phyloP scores from a whole-genome alignment of 1,140 invertebrate genomes.

The Drosophila nigromelanica region DNA sequence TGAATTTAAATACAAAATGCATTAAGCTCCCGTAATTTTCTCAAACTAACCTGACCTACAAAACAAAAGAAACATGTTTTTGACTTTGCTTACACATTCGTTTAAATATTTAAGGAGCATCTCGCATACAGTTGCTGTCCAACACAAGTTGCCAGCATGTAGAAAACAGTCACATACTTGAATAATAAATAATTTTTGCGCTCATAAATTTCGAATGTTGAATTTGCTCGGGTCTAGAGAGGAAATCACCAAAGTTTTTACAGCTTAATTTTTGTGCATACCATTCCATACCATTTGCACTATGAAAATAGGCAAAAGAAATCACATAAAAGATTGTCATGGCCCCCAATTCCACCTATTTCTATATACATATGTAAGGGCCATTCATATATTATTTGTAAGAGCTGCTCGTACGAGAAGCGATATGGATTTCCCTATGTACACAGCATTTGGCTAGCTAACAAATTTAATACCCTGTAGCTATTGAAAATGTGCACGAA shows the following conservation, averaged over 20 bases:
- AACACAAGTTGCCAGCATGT: slow-evolving; percentile 13
- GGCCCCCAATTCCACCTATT: slow-evolving; percentile 31
- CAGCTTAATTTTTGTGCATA: slow-evolving; percentile 54
- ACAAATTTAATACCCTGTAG: slow-evolving; percentile 30
- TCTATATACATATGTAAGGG: slow-evolving; percentile 17
- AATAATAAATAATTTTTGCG: slow-evolving; percentile 75
- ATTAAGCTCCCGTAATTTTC: background rate
- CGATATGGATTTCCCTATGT: slow-evolving; percentile 47
- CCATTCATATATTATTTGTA: slow-evolving; percentile 48
- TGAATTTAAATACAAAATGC: background rate
- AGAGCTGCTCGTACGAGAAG: slow-evolving; percentile 32
- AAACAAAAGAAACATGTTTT: slow-evolving; percentile 13
- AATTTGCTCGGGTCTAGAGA: background rate
- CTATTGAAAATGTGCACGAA: background rate
- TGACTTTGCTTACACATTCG: slow-evolving; percentile 10
- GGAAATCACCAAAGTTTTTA: slow-evolving; percentile 49
- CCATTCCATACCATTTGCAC: slow-evolving; percentile 46
- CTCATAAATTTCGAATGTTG: slow-evolving; percentile 77
- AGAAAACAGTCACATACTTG: slow-evolving; percentile 36
- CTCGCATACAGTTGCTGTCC: slow-evolving; percentile 6
- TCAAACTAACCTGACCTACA: background rate
- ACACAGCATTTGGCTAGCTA: slow-evolving; percentile 47
- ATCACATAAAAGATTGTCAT: slow-evolving; percentile 78
- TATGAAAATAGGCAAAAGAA: slow-evolving; percentile 57
- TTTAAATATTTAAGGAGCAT: slow-evolving; percentile 22